A percentile compares a stretch with the other conserved stretches of the same genome.
These are phyloP conservation scores for Cepaea nemoralis DNA, from an alignment of 1,140 invertebrate genomes.

Conservation along the genomic window DNA sequence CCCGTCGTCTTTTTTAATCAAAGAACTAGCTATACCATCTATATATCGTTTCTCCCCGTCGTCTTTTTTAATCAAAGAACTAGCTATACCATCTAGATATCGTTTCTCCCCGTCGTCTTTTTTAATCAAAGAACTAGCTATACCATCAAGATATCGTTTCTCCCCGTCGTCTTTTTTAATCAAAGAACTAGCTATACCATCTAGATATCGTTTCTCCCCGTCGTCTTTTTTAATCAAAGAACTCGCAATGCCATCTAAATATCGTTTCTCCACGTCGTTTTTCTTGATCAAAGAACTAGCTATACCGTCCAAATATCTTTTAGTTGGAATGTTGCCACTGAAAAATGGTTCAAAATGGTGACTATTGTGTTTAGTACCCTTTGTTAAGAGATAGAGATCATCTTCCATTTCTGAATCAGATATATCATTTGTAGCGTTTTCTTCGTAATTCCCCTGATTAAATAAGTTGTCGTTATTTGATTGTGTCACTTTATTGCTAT, in stretches of 20 bases:
- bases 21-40: not conserved
- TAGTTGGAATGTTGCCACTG: no score
- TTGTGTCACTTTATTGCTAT: no score
- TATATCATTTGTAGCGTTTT: not conserved
- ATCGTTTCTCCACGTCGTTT: not conserved
- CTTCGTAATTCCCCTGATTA: not conserved
- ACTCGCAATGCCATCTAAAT: not conserved
- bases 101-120: constrained; percentile 2
- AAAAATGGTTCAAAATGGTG: no score
- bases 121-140: not conserved
- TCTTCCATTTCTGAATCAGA: not conserved
- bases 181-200: not conserved
- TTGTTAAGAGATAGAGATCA: not conserved
- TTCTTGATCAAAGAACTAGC: not conserved
- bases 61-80: constrained; percentile 2
- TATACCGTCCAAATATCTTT: not conserved
- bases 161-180: not conserved
- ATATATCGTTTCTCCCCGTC: not conserved
- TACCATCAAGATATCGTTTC: not conserved
- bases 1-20: not conserved
- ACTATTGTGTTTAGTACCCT: not conserved
- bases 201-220: not conserved
- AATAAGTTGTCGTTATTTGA: no score
- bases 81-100: not conserved
- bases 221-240: not conserved